Base-by-base conservation (phyloP, 2,888 invertebrate genomes). In the Lasioglossum zephyrum region DNA sequence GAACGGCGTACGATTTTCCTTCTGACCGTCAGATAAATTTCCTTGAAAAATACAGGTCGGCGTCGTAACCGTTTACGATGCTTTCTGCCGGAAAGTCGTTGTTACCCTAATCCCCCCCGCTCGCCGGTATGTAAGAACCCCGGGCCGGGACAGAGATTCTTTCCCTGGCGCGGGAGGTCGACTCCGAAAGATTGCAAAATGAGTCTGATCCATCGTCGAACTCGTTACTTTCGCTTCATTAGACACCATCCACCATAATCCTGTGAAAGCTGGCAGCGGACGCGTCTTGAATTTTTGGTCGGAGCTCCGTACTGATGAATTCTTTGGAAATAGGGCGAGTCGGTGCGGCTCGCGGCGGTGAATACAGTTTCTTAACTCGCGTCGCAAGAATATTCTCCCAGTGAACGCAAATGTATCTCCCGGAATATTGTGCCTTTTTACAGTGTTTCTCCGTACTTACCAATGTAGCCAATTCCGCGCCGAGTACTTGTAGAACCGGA, bases 151-250 rank as follows among this genome's bases (percentile, higher is more conserved):
- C 79, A 36, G 87, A 77, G 83, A 82, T 83, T 83, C 72, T 36
- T 41, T n/a, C 31, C 26, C 0, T 11, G 57, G 22, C 41, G 16
- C 31, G 4, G 53, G 41, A 31, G 44, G n/a, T 70, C 79, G 77
- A 60, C 66, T 60, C 60, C 39, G 79, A 73, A 70, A 86, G 86
- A 79, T 88, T 72, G 85, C 70, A 66, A 77, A 88, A 88, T 84
- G 86, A 91, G 85, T 83, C 83, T 79, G 88, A 90, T 87, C 85
- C 84, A 84, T 87, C 81, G 89, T 75, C 66, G 74, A n/a, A 66
- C 79, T 80, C 78, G 82, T 91, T 86, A 88, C 83, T 86, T 86
- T 81, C 66, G 79, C 86, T 78, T 90, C 90, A 88, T 90, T 90
- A 89, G 81, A 63, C 79, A 60, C 47, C 26, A 26, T 60, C 74